Base-by-base conservation (phyloP, 2,888 invertebrate species). In the Agriopis aurantiaria region DNA sequence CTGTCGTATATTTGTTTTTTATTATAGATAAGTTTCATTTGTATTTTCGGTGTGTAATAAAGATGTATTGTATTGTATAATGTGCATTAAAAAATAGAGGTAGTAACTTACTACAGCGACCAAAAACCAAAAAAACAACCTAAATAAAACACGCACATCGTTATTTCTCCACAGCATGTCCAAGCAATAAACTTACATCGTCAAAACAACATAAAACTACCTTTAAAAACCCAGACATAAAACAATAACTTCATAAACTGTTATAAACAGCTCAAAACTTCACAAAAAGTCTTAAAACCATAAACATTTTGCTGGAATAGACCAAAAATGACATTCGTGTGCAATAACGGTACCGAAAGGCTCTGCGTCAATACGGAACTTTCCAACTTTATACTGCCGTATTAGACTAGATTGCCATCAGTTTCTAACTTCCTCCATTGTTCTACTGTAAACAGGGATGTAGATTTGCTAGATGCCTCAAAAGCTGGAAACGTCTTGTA, bases 321-420 rank as follows among this genome's bases (percentile, higher is more conserved):
- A 65, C 66, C 65, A 72, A 75, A 65, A 70, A 59, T 77, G 64
- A 56, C 72, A 55, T 79, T 77, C 74, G 69, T 75, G 75, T 76
- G 73, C 48, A 66, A 69, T 64, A 61, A 74, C 72, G 68, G 74
- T 78, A 75, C 69, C 72, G 8, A 14, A 14, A 14, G 12, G 14
- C 45, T 46, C 23, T 67, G 70, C 53, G 33, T 69, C 75, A 73
- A 76, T 77, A 74, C 71, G 66, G 57, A 23, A 72, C 76, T 79
- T 81, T 76, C 75, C 71, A 78, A 79, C 74, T 81, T 77, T 78
- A 78, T 75, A 79, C 76, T 71, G 75, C 73, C 73, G 72, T 75
- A 79, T 80, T 80, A 33, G 73, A 73, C 74, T 68, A 65, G 61
- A 73, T 76, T 79, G 68, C 65, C 76, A 78, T 72, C 72, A 71